These are phyloP conservation scores for Antheraea assamensis DNA, from an alignment of 2,888 invertebrate genomes.

Conservation along the genomic window DNA sequence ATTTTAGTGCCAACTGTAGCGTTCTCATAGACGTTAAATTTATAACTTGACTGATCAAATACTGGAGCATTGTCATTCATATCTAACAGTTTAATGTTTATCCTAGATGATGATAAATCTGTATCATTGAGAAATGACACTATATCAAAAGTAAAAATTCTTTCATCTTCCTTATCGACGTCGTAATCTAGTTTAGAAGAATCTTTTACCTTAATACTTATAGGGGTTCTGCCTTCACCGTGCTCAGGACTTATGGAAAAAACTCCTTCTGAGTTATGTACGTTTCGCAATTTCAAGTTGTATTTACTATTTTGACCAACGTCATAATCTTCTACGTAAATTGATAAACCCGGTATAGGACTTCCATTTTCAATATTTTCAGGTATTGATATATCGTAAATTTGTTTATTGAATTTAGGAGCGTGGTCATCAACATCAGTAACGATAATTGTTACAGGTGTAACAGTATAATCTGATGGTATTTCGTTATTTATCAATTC, in stretches of 20 bases:
- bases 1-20: constrained; percentile 83
- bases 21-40: constrained; percentile 86
- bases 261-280: constrained; percentile 81
- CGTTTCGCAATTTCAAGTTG: constrained; percentile 82
- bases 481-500: constrained; percentile 88
- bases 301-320: constrained; percentile 89
- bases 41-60: constrained; percentile 84
- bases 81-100: constrained; percentile 86
- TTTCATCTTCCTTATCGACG: constrained; percentile 80
- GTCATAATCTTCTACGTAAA: constrained; percentile 88
- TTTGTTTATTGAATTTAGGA: constrained; percentile 86
- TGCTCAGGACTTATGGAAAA: constrained; percentile 85
- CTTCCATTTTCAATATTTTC: constrained; percentile 89
- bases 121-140: constrained; percentile 80
- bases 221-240: constrained; percentile 88
- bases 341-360: constrained; percentile 86
- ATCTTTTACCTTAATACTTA: constrained; percentile 87
- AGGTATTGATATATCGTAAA: constrained; percentile 86
- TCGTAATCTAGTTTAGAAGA: constrained; percentile 87
- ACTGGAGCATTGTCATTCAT: constrained; percentile 91
- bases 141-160: constrained; percentile 86
- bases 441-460: constrained; percentile 88
- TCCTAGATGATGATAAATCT: constrained; percentile 82
- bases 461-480: constrained; percentile 85
- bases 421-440: constrained; percentile 90